Conservation (phyloP, 2,888 invertebrate species). For the Catocala nupta region DNA sequence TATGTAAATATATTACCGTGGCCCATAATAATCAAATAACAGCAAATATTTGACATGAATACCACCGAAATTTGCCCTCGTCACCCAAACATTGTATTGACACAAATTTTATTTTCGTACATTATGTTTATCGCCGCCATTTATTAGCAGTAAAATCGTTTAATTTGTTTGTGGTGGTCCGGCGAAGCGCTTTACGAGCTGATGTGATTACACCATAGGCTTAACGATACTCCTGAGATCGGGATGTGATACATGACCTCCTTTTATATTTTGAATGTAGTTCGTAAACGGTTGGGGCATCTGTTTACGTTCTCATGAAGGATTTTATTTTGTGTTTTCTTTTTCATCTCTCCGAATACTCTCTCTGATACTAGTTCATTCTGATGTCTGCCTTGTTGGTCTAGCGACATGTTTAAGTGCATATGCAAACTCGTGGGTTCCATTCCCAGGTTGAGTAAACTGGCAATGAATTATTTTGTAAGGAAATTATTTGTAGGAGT, state of each 20-base stretch:
- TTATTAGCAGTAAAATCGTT: constrained; percentile 70
- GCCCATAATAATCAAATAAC: too few relatives aligned
- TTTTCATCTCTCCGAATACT: background rate
- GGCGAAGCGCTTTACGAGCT: constrained; percentile 72
- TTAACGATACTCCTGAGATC: constrained; percentile 71
- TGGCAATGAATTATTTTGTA: too few relatives aligned
- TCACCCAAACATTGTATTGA: constrained; percentile 30
- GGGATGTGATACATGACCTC: constrained; percentile 61
- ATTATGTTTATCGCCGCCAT: constrained; percentile 63
- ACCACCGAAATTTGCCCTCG: constrained; percentile 13
- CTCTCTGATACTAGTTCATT: too few relatives aligned
- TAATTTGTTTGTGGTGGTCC: constrained; percentile 74
- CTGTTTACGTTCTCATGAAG: background rate
- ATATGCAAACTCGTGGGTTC: too few relatives aligned
- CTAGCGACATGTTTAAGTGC: too few relatives aligned
- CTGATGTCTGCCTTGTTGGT: too few relatives aligned
- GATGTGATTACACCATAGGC: constrained; percentile 69
- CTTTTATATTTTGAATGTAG: constrained; percentile 54
- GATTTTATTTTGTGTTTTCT: background rate
- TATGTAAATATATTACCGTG: too few relatives aligned
- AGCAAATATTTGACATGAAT: constrained; percentile 1
- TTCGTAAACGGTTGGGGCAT: constrained; percentile 42
- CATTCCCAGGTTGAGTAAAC: too few relatives aligned
- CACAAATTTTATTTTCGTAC: constrained; percentile 45
- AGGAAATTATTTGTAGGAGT: too few relatives aligned